Conservation (phyloP, 1,140 invertebrate genomes). For the Lordiphosa mommai region DNA sequence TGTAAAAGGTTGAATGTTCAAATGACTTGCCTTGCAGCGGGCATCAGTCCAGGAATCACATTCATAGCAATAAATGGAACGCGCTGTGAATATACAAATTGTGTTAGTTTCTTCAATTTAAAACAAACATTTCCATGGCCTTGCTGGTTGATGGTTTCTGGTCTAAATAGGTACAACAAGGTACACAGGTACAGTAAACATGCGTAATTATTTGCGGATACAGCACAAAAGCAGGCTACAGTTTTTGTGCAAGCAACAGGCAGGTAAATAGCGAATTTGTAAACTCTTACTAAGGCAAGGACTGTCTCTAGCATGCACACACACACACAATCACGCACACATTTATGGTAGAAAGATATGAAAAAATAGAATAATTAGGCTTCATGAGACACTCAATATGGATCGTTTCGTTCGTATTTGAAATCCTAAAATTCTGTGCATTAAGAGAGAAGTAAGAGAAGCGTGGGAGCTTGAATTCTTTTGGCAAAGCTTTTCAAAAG, state of each 20-base stretch:
- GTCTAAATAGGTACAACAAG: no score
- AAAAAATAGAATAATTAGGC: no score
- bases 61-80: slow-evolving; percentile 94
- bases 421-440: background rate
- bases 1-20: background rate
- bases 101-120: slow-evolving; percentile 17
- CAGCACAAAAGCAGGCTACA: slow-evolving; percentile 18
- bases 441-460: slow-evolving; percentile 21
- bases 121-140: no score
- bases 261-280: no score
- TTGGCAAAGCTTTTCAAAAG: slow-evolving; percentile 28
- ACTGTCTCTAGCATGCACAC: slow-evolving; percentile 25
- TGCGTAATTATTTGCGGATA: slow-evolving; percentile 14
- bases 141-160: no score
- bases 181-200: slow-evolving; percentile 14
- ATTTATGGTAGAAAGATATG: background rate
- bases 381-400: no score
- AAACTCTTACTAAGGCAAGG: no score
- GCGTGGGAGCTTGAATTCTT: slow-evolving; percentile 6
- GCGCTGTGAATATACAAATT: slow-evolving; percentile 81
- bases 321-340: slow-evolving; percentile 36
- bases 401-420: no score
- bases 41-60: slow-evolving; percentile 94
- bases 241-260: no score
- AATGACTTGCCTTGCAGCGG: slow-evolving; percentile 83